Evolutionary conservation across 1,140 invertebrate genomes (phyloP), one percentile per base, ranked within the genome.

Genomic region (Drosophila erecta): DNA sequence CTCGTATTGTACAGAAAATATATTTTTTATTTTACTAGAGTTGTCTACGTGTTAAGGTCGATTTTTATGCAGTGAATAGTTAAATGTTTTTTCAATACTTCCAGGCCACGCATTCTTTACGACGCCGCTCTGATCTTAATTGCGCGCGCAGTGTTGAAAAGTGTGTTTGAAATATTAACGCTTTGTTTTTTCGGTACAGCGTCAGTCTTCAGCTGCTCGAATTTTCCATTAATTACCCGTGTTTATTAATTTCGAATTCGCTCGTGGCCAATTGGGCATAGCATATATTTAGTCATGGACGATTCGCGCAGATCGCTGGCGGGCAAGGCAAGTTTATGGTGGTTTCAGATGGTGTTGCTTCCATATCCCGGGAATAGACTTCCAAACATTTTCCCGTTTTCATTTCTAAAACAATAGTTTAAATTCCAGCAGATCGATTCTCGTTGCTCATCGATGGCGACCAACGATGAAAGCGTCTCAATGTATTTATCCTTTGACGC

Each of bases 401-500:
- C 8, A 7, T 6, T 10, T 6, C 8, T 33, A n/a, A 50, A 27
- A 66, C 2, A 1, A 3, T 8, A 1, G 2, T 8, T 24, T 0
- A 4, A 7, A 20, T 8, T 15, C 3, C 11, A 50, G 11, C 64
- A 67, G 64, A 43, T 30, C 1, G 78, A 89, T 43, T 78, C 85
- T 3, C 74, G 80, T 7, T 73, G 69, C 3, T 50, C 58, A 5
- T 79, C 80, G 7, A 59, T 81, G 33, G 59, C 62, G 30, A 33
- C 64, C 17, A 71, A 30, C 27, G 84, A 89, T 49, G 85, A 90
- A 7, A 90, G 85, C 30, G 60, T 78, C 3, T 77, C 72, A 24
- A 85, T 91, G 84, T 91, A 91, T 67, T 79, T 91, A 22, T 91
- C 90, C 47, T 91, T 91, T 53, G 90, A 81, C 40, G 54, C 70